phyloP scores from a whole-genome alignment of 2,797 vertebrate genomes.

The Tauraco hartlaubi region DNA sequence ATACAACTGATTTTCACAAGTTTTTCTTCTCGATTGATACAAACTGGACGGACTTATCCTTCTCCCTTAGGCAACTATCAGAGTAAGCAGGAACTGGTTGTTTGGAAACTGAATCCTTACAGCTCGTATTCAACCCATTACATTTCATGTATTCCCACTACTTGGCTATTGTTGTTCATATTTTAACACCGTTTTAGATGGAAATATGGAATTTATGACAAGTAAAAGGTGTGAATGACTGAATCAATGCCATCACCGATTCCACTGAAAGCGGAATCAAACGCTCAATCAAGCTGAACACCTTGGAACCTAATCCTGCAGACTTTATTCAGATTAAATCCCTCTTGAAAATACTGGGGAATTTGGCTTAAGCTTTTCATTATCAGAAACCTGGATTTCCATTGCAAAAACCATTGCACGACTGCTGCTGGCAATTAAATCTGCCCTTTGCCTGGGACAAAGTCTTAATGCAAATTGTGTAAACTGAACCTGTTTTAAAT shows the following conservation, averaged over 20 bases:
- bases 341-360: not conserved
- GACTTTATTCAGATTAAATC: constrained; percentile 33
- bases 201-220: not conserved
- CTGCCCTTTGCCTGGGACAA: not conserved
- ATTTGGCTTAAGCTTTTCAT: constrained; percentile 18
- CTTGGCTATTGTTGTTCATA: not conserved
- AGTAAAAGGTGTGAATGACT: constrained; percentile 9
- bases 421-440: constrained; percentile 5
- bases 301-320: constrained; percentile 8
- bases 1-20: not conserved
- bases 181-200: constrained; percentile 15
- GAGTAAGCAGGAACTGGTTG: not conserved
- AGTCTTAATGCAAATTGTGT: not conserved
- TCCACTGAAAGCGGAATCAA: constrained; percentile 2
- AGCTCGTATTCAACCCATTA: not conserved
- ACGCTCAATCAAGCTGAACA: not conserved
- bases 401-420: constrained; percentile 4
- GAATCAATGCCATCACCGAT: constrained; percentile 36
- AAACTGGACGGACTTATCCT: not conserved
- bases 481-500: not conserved
- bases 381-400: constrained; percentile 4
- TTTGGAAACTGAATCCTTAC: constrained; percentile 1
- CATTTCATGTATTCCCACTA: not conserved
- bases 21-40: not conserved
- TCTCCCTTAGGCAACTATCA: not conserved